Percentiles rank a stretch among this genome's conserved stretches.
Conservation (phyloP, 2,888 invertebrate species). For the Uloborus plumipes region DNA sequence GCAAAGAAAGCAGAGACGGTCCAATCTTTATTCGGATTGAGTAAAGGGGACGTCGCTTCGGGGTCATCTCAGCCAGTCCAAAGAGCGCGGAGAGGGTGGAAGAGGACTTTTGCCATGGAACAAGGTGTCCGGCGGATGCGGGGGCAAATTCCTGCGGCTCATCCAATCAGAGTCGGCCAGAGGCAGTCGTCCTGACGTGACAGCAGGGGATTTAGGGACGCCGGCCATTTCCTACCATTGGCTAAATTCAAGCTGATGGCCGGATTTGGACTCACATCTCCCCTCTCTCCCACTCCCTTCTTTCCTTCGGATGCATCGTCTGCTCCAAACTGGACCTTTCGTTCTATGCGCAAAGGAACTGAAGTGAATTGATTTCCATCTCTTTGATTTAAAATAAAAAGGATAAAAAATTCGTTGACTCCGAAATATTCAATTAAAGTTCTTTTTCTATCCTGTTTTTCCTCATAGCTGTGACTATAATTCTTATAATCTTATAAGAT, state of each 20-base stretch:
- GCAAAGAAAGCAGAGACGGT: not conserved
- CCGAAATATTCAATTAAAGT: too few relatives aligned
- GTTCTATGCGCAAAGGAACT: too few relatives aligned
- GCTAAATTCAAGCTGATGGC: conserved; percentile 63
- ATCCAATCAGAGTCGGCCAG: conserved; percentile 59
- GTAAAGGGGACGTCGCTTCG: conserved; percentile 6
- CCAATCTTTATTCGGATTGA: not conserved
- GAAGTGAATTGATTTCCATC: too few relatives aligned
- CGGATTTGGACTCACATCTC: conserved; percentile 67
- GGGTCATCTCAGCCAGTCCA: conserved; percentile 20
- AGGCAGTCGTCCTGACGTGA: conserved; percentile 56
- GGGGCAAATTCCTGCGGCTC: conserved; percentile 55
- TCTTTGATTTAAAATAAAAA: too few relatives aligned
- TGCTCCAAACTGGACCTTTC: not conserved
- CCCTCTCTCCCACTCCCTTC: conserved; percentile 19
- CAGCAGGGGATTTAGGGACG: conserved; percentile 57
- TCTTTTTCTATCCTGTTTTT: too few relatives aligned
- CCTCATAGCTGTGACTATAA: too few relatives aligned
- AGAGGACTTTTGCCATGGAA: conserved; percentile 26
- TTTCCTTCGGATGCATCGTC: conserved; percentile 5
- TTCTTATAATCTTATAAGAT: too few relatives aligned
- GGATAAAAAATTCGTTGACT: too few relatives aligned
- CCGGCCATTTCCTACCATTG: conserved; percentile 59
- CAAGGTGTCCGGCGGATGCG: conserved; percentile 57
- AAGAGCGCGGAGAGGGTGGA: conserved; percentile 2